Conservation (phyloP, 2,888 invertebrate genomes). For the Cataglyphis livida region DNA sequence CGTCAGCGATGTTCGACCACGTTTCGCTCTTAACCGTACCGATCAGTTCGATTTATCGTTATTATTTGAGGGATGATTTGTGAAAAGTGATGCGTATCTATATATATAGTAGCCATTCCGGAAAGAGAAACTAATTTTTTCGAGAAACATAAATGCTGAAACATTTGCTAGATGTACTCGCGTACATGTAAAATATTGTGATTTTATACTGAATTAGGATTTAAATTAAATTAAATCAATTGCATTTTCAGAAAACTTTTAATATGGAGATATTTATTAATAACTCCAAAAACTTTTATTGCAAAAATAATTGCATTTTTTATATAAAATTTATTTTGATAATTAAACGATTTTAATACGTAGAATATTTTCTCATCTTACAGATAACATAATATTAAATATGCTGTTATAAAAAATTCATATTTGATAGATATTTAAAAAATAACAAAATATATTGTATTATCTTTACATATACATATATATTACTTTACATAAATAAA, state of each 20-base stretch:
- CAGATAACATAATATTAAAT: not conserved
- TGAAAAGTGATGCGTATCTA: not conserved
- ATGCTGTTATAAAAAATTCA: not conserved
- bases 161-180: not conserved
- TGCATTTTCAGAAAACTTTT: not conserved
- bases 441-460: not conserved
- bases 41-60: constrained; percentile 30
- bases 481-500: not conserved
- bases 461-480: not conserved
- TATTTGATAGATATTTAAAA: constrained; percentile 11
- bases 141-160: not conserved
- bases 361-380: not conserved
- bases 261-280: not conserved
- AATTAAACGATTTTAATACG: not conserved
- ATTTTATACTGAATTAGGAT: not conserved
- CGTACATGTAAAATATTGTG: not conserved
- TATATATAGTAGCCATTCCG: not conserved
- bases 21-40: constrained; percentile 14
- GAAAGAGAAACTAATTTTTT: not conserved
- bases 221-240: not conserved
- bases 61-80: constrained; percentile 33
- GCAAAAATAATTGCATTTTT: not conserved
- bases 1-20: constrained; percentile 25
- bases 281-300: not conserved
- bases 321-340: not conserved